Percentiles rank a stretch among this genome's conserved stretches.
Evolutionary conservation across 2,797 vertebrate genomes (phyloP).

Genomic region (Phataginus tricuspis): DNA sequence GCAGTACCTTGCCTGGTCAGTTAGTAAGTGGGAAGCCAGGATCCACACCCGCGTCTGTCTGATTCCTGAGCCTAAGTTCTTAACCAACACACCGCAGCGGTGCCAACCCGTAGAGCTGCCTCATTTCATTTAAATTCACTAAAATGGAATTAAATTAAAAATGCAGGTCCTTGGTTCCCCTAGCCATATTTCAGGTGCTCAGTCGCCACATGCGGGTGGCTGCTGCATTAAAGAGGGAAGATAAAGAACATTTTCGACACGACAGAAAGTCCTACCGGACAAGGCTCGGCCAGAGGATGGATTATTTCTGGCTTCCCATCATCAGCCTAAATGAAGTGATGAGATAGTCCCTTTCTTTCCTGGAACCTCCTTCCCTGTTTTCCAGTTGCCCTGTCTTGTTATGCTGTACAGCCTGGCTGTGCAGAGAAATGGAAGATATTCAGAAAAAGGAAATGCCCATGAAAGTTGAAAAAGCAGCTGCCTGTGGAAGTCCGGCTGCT

Average conservation of each 20-base stretch:
- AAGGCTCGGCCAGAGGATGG: accelerated
- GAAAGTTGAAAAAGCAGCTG: background rate
- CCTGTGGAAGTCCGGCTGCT: background rate
- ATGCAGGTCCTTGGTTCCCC: too few relatives aligned
- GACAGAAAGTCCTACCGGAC: background rate
- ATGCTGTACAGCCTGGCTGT: background rate
- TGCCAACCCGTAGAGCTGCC: too few relatives aligned
- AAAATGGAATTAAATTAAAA: background rate
- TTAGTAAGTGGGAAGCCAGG: background rate
- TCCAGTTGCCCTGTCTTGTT: background rate
- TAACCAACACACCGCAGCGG: background rate
- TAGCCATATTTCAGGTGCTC: background rate
- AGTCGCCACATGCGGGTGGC: accelerated
- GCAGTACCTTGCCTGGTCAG: accelerated
- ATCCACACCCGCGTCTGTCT: background rate
- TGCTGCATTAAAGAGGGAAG: background rate
- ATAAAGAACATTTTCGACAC: accelerated
- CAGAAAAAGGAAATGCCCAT: background rate
- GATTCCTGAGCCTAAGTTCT: background rate
- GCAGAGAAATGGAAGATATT: background rate
- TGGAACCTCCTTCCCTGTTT: background rate
- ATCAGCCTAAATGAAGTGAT: background rate
- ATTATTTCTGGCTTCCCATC: background rate
- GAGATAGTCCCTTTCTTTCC: background rate
- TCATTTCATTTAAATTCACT: background rate